Base-by-base conservation (phyloP, 2,797 vertebrate species). In the Erethizon dorsatum region DNA sequence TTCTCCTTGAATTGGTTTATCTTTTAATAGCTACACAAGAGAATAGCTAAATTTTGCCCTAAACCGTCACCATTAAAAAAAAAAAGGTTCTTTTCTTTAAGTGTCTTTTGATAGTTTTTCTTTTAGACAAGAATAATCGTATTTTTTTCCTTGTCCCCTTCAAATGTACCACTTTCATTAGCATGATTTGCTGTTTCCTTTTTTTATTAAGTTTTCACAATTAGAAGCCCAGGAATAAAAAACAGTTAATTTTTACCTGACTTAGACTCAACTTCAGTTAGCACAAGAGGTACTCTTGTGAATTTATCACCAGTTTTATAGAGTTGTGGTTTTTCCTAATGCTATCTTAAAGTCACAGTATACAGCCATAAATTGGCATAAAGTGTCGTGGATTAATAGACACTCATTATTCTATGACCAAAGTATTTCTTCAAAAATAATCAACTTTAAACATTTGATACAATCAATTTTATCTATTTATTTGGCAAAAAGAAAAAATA, bases 101-200 rank as follows among this genome's bases (percentile, higher is more conserved):
- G 14, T 65, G 10, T 33, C 7, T 50, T 6, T 3, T 88, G 5
- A 5, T 41, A 20, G 41, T 80, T 79, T 85, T 41, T 61, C 28
- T 89, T 80, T 52, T 52, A 95, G n/a, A 67, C 47, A 63, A 97
- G 83, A 18, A 91, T 24, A 12, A 79, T n/a, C 47, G 77, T 57
- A 57, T 28, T 56, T 75, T 57, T 65, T 69, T 95, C 47, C 37
- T n/a, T n/a, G 20, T 88, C 15, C 6, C 77, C 26, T 61, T 79
- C 56, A 84, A 7, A 41, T 4, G 26, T 28, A 52, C 47, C 41
- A 22, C 37, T 88, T 77, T 67, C 18, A 10, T 59, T 59, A 77
- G 0, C 6, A 50, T 79, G 57, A 52, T 61, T n/a, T 22, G 41
- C 8, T 52, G 37, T 54, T 85, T 22, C 17, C 12, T 13, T 45